Conservation (phyloP, 1,140 invertebrate genomes). For the Propsilocerus akamusi region DNA sequence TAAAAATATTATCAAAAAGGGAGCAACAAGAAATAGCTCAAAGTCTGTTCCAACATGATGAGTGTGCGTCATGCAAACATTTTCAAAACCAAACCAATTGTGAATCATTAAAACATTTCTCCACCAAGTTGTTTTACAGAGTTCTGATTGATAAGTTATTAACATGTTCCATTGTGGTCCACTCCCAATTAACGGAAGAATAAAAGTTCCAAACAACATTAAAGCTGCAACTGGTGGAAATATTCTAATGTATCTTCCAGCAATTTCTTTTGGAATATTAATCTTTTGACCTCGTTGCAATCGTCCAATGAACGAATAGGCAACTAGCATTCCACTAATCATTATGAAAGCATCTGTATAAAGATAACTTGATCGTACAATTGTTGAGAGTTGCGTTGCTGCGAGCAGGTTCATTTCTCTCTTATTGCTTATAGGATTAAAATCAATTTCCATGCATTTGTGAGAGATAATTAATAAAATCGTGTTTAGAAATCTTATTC, state of each 20-base stretch:
- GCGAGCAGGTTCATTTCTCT: constrained; percentile 33
- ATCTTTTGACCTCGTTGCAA: constrained; percentile 29
- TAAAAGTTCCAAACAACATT: constrained; percentile 41
- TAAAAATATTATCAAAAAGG: constrained; percentile 42
- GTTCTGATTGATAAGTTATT: constrained; percentile 36
- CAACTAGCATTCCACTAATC: constrained; percentile 41
- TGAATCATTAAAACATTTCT: constrained; percentile 40
- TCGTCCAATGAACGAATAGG: constrained; percentile 36
- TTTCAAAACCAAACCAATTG: constrained; percentile 43
- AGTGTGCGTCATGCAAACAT: constrained; percentile 49
- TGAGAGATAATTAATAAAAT: constrained; percentile 37
- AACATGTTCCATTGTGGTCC: constrained; percentile 47
- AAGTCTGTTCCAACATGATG: constrained; percentile 69
- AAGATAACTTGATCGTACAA: constrained; percentile 39
- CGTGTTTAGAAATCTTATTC: constrained; percentile 38
- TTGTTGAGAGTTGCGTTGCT: constrained; percentile 37
- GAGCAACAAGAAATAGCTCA: constrained; percentile 55
- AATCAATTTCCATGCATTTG: constrained; percentile 46
- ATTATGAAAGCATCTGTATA: constrained; percentile 50
- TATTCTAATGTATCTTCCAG: constrained; percentile 24
- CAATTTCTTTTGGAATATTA: constrained; percentile 25
- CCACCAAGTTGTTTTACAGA: constrained; percentile 42
- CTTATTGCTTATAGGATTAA: constrained; percentile 38
- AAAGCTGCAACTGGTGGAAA: constrained; percentile 37
- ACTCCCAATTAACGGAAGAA: constrained; percentile 36